Evolutionary conservation across 2,888 invertebrate species (phyloP).

Genomic region (Blastobasis lacticolella): DNA sequence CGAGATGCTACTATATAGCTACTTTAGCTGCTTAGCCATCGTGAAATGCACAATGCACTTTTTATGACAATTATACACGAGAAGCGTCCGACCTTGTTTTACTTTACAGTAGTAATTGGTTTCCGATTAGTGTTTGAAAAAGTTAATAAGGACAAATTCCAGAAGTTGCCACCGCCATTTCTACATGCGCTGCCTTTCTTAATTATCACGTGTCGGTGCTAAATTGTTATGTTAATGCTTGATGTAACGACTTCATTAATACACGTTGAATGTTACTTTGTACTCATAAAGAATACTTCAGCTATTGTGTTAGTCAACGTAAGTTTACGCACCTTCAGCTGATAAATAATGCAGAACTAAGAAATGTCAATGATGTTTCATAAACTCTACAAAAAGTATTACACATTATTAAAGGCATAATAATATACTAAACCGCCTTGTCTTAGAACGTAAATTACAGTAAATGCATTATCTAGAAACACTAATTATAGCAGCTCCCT

Average conservation of each 20-base stretch:
- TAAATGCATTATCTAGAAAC: too few species aligned
- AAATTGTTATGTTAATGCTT: slow-evolving; percentile 2
- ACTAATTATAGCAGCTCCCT: too few species aligned
- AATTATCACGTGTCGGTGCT: slow-evolving; percentile 7
- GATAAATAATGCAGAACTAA: too few species aligned
- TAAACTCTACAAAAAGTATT: too few species aligned
- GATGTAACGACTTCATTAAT: slow-evolving; percentile 4
- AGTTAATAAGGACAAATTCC: slow-evolving; percentile 17
- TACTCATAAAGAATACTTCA: too few species aligned
- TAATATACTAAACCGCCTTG: too few species aligned
- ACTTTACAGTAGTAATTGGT: slow-evolving; percentile 17
- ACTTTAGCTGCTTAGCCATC: slow-evolving; percentile 12
- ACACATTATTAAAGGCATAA: too few species aligned
- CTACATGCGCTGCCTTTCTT: slow-evolving; percentile 4
- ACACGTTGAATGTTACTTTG: neutral
- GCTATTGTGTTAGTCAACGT: too few species aligned
- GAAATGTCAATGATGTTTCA: too few species aligned
- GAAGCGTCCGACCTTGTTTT: slow-evolving; percentile 15
- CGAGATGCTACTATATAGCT: slow-evolving; percentile 1
- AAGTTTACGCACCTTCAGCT: too few species aligned
- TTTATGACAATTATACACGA: slow-evolving; percentile 18
- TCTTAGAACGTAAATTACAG: too few species aligned
- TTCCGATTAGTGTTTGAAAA: slow-evolving; percentile 15
- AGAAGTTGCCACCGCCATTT: slow-evolving; percentile 2
- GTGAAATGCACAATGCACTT: slow-evolving; percentile 20